Conservation (phyloP, 2,113 vertebrate genomes). For the Stercorarius parasiticus region DNA sequence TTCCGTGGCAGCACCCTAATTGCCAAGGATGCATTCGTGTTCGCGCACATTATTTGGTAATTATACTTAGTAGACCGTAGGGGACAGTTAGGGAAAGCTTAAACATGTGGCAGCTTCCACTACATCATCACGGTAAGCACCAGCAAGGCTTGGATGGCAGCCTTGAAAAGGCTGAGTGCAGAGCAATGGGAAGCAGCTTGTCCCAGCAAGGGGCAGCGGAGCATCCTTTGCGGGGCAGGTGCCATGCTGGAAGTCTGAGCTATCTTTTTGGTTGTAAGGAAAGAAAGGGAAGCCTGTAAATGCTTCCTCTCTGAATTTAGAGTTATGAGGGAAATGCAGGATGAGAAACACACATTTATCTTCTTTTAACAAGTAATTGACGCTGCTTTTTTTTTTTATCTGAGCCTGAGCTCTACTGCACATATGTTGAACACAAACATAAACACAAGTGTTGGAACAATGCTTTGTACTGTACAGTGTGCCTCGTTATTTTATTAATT, state of each 20-base stretch:
- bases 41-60: neutral
- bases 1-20: neutral
- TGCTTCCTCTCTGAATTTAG: neutral
- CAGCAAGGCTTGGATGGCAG: neutral
- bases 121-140: neutral
- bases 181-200: neutral
- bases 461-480: neutral
- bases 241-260: accelerated
- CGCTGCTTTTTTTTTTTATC: neutral
- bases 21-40: neutral
- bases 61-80: neutral
- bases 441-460: neutral
- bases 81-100: neutral
- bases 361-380: neutral
- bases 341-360: neutral
- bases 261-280: accelerated
- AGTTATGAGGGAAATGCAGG: neutral
- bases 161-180: neutral
- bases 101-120: neutral
- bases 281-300: neutral
- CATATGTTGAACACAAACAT: neutral
- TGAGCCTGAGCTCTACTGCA: neutral
- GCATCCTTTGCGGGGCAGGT: neutral
- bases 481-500: neutral
- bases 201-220: neutral